Conservation (phyloP, 2,113 vertebrate species). For the Neolamprologus sp. region DNA sequence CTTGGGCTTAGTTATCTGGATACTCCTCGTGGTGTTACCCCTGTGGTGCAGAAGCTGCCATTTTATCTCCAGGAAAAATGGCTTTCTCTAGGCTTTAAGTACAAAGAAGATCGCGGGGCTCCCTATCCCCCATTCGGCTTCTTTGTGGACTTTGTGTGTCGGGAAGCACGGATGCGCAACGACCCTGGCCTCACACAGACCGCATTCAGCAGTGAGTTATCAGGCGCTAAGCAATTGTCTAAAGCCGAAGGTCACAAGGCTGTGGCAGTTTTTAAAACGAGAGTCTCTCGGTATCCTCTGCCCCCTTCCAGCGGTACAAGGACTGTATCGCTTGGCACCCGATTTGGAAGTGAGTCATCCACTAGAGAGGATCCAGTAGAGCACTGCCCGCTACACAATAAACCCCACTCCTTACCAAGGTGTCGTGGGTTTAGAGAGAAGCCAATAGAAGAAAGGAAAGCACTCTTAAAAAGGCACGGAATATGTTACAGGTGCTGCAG, state of each 20-base stretch:
- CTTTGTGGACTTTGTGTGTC: too few relatives aligned
- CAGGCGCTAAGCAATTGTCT: fast-evolving
- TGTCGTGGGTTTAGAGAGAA: not conserved
- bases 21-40: fast-evolving
- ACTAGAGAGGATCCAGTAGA: fast-evolving
- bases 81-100: too few relatives aligned
- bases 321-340: fast-evolving
- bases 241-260: too few relatives aligned
- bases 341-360: fast-evolving
- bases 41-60: too few relatives aligned
- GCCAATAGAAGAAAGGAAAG: not conserved
- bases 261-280: too few relatives aligned
- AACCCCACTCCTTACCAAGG: fast-evolving
- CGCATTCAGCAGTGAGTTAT: too few relatives aligned
- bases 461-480: fast-evolving
- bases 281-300: fast-evolving
- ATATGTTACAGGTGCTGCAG: not conserved
- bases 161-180: too few relatives aligned
- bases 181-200: too few relatives aligned
- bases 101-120: too few relatives aligned
- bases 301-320: too few relatives aligned
- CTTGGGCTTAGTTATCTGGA: fast-evolving
- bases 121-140: too few relatives aligned
- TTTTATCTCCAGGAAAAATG: too few relatives aligned
- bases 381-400: not conserved